Conservation (phyloP, 2,113 vertebrate genomes). For the Aphyosemion australe region DNA sequence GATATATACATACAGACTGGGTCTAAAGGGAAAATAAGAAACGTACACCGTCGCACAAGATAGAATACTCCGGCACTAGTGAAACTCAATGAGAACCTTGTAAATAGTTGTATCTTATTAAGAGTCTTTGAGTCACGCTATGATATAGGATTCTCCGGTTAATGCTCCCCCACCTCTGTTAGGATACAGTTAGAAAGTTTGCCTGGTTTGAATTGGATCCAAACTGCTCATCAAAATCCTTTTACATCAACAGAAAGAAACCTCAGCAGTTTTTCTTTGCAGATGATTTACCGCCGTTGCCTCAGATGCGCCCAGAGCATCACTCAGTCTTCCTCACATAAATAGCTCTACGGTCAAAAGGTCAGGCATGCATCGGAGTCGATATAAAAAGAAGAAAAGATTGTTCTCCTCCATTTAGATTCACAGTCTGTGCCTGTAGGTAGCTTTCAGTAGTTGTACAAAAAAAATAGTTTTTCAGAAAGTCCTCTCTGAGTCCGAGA, state of each 20-base stretch:
- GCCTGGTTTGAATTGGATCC: constrained; percentile 42
- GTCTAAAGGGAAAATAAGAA: constrained; percentile 58
- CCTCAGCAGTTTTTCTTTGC: constrained; percentile 44
- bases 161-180: constrained; percentile 36
- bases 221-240: constrained; percentile 34
- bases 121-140: constrained; percentile 20
- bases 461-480: constrained; percentile 45
- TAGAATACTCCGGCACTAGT: constrained; percentile 44
- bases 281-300: constrained; percentile 36
- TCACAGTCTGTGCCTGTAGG: constrained; percentile 47
- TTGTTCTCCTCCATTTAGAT: constrained; percentile 56
- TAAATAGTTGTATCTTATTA: constrained; percentile 51
- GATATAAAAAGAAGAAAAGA: constrained; percentile 56
- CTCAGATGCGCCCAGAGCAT: constrained; percentile 39
- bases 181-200: constrained; percentile 46
- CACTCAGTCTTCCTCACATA: constrained; percentile 52
- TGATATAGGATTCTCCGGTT: constrained; percentile 41
- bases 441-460: constrained; percentile 43
- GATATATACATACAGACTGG: constrained; percentile 70
- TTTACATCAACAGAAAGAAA: constrained; percentile 50
- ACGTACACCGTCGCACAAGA: constrained; percentile 42
- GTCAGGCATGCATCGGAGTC: constrained; percentile 73
- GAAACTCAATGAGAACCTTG: constrained; percentile 54
- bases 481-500: constrained; percentile 34
- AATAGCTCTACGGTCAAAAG: constrained; percentile 57